A percentile compares a stretch with the other conserved stretches of the same genome.
Conservation (phyloP, 2,797 vertebrate species). For the Vultur gryphus region DNA sequence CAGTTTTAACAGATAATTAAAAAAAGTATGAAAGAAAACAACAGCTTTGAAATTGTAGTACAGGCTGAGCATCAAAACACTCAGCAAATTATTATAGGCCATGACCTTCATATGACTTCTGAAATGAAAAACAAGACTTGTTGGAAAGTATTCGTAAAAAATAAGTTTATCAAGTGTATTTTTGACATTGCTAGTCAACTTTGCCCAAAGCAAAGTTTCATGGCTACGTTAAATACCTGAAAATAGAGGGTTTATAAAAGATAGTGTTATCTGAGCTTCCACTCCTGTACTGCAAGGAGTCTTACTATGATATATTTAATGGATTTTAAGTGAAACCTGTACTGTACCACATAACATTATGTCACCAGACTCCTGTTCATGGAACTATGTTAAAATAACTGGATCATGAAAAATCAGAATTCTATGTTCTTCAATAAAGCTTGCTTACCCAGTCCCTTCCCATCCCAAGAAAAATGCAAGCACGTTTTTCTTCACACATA, state of each 20-base stretch:
- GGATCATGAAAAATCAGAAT: not conserved
- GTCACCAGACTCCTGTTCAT: not conserved
- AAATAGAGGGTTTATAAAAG: not conserved
- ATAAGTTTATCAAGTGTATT: not conserved
- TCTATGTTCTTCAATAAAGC: not conserved
- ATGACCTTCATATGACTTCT: not conserved
- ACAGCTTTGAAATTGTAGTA: not conserved
- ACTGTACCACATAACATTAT: not conserved
- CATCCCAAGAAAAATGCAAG: not conserved
- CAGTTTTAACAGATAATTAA: not conserved
- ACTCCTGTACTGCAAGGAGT: not conserved
- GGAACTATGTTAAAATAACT: not conserved
- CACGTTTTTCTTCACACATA: not conserved
- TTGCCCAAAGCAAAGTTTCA: not conserved
- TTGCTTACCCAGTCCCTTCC: not conserved
- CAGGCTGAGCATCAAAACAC: not conserved
- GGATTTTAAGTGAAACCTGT: conserved; percentile 6
- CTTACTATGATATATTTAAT: not conserved
- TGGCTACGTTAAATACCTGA: not conserved
- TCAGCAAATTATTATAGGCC: not conserved
- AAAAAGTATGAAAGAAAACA: not conserved
- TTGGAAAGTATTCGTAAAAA: not conserved
- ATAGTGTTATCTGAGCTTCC: not conserved
- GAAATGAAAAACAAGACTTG: not conserved
- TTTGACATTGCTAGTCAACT: not conserved